Evolutionary conservation across 2,888 invertebrate genomes (phyloP).

Genomic region (Elegia similella): DNA sequence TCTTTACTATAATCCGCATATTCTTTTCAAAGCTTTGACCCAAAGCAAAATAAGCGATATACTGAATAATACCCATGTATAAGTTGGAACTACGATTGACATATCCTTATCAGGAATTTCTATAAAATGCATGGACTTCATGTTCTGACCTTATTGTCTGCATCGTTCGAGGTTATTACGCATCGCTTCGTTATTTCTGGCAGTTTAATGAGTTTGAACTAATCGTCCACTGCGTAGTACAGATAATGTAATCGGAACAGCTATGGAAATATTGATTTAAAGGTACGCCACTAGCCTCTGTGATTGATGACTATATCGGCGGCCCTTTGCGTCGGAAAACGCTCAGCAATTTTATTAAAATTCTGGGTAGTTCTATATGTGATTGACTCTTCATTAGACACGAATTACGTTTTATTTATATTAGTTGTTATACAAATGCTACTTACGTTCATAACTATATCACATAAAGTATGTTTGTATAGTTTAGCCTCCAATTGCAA

Average conservation of each 20-base stretch:
- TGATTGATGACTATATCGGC: conserved; percentile 24
- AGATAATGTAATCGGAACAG: conserved; percentile 38
- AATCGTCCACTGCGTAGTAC: conserved; percentile 53
- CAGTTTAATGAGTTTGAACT: conserved; percentile 34
- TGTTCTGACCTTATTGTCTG: conserved; percentile 12
- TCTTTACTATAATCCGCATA: too few species aligned
- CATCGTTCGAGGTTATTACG: conserved; percentile 23
- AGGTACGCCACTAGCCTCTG: conserved; percentile 25
- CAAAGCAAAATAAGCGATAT: neutral
- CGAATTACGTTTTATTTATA: too few species aligned
- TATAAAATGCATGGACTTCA: neutral
- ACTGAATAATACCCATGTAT: neutral
- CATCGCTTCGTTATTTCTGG: conserved; percentile 26
- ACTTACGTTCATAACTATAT: too few species aligned
- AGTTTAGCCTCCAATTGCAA: too few species aligned
- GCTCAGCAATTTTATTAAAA: neutral
- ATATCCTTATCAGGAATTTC: neutral
- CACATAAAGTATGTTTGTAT: too few species aligned
- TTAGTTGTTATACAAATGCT: too few species aligned
- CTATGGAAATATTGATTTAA: conserved; percentile 39
- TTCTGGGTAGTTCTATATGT: too few species aligned
- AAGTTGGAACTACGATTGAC: neutral
- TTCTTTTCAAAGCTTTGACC: too few species aligned
- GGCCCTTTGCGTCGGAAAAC: conserved; percentile 27
- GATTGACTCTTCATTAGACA: too few species aligned